These are phyloP conservation scores for Tetramorium bicarinatum DNA, from an alignment of 2,888 invertebrate species.

Conservation along the genomic window DNA sequence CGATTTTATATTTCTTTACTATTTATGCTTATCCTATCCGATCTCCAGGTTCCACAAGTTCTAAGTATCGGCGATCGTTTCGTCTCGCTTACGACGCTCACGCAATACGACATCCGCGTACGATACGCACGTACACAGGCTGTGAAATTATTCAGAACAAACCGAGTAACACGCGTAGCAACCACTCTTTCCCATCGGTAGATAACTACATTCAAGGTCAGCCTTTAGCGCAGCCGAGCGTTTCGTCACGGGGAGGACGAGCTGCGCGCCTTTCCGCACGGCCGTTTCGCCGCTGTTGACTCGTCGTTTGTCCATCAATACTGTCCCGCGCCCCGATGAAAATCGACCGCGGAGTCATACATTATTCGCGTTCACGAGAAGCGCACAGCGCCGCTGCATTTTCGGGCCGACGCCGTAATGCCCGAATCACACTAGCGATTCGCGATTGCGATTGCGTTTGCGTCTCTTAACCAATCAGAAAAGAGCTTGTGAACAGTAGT, in stretches of 20 bases:
- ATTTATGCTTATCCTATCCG: neutral
- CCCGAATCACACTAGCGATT: too few species aligned
- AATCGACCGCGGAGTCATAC: constrained; percentile 34
- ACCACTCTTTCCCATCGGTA: constrained; percentile 74
- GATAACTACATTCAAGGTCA: constrained; percentile 76
- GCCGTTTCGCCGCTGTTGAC: constrained; percentile 46
- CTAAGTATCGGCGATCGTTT: neutral
- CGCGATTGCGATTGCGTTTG: too few species aligned
- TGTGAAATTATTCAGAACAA: constrained; percentile 76
- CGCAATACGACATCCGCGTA: constrained; percentile 27
- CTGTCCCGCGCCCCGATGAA: constrained; percentile 49
- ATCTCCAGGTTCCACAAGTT: neutral
- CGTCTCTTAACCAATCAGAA: too few species aligned
- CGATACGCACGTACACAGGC: constrained; percentile 57
- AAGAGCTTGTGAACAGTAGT: too few species aligned
- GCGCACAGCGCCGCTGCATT: neutral
- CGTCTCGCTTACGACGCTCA: neutral
- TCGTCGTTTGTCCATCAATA: constrained; percentile 54
- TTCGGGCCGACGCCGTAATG: too few species aligned
- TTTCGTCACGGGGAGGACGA: constrained; percentile 57
- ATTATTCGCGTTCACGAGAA: constrained; percentile 19
- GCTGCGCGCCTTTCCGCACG: constrained; percentile 50
- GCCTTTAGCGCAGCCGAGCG: constrained; percentile 69
- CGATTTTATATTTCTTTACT: neutral
- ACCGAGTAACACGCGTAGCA: constrained; percentile 68